Conservation (phyloP, 2,113 vertebrate genomes). For the Phoenicopterus ruber region DNA sequence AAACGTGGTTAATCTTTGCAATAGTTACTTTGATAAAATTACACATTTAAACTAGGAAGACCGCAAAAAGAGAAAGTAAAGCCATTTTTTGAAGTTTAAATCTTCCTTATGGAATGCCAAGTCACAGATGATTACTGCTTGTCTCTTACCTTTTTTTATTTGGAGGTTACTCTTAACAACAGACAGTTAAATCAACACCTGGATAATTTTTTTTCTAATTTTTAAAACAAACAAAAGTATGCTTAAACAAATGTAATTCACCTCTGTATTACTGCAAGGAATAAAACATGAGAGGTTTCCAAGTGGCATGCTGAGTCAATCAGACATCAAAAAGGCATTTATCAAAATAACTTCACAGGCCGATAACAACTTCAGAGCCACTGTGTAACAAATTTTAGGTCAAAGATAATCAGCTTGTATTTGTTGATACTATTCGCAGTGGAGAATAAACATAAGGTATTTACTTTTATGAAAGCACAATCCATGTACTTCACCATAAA, state of each 20-base stretch:
- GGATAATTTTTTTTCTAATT: neutral
- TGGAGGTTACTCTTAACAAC: neutral
- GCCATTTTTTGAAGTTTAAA: neutral
- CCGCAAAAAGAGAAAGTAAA: neutral
- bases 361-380: neutral
- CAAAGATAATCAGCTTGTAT: neutral
- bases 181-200: neutral
- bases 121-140: neutral
- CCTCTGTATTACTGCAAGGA: neutral
- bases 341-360: neutral
- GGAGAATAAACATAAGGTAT: neutral
- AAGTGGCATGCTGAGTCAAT: neutral
- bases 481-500: neutral
- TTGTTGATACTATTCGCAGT: neutral
- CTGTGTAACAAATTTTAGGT: neutral
- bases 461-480: neutral
- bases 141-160: neutral
- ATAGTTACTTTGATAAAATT: neutral
- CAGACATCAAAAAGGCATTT: neutral
- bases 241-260: neutral
- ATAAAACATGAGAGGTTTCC: neutral
- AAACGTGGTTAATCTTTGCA: neutral
- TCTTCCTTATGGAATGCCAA: neutral
- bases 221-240: neutral
- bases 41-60: neutral